Conservation (phyloP, 2,888 invertebrate species). For the Coleophora flavipennella region DNA sequence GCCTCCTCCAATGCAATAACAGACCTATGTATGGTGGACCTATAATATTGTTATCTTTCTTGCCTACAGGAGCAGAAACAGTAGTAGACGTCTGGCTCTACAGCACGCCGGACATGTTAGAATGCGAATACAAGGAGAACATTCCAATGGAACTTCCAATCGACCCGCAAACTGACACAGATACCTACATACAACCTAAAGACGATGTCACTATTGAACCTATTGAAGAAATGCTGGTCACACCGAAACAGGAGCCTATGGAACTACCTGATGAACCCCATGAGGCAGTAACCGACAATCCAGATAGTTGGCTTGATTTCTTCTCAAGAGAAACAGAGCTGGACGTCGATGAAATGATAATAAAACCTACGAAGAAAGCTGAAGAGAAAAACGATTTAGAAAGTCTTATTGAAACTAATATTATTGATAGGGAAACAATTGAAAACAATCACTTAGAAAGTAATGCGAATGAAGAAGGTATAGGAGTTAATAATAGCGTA, state of each 20-base stretch:
- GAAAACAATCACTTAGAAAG: constrained; percentile 3
- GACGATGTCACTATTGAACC: constrained; percentile 7
- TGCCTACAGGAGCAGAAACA: constrained; percentile 81
- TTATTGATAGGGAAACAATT: constrained; percentile 11
- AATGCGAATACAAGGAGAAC: constrained; percentile 41
- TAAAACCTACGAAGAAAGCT: constrained; percentile 40
- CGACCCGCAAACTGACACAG: constrained; percentile 14
- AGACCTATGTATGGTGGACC: too few relatives aligned
- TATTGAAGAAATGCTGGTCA: not conserved
- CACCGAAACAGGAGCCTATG: constrained; percentile 2
- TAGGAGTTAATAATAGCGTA: not conserved
- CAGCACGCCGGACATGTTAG: constrained; percentile 55
- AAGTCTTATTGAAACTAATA: constrained; percentile 8
- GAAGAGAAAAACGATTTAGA: constrained; percentile 20
- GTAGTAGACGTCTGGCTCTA: constrained; percentile 81
- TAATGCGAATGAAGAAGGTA: not conserved
- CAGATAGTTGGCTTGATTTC: constrained; percentile 55
- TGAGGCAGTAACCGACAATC: constrained; percentile 10
- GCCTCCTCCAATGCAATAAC: too few relatives aligned
- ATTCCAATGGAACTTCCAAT: too few relatives aligned
- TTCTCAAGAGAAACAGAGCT: constrained; percentile 47
- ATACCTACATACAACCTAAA: constrained; percentile 11
- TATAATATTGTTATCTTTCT: too few relatives aligned
- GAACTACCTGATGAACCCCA: not conserved
- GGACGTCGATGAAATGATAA: constrained; percentile 59